Evolutionary conservation across 2,113 vertebrate species (phyloP).

Genomic region (Perca flavescens): DNA sequence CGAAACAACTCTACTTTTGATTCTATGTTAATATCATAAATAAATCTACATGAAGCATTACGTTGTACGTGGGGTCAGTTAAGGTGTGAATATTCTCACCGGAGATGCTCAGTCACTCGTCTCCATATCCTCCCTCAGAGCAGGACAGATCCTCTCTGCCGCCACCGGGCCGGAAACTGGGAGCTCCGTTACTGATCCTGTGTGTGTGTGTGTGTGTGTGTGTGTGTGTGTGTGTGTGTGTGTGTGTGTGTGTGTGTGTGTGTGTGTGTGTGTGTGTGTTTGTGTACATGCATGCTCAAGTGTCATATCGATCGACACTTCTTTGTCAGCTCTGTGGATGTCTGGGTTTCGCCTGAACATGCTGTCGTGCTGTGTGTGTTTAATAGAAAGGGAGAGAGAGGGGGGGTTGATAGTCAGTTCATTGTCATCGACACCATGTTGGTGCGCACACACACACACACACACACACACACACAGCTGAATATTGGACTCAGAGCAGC

Average conservation of each 20-base stretch:
- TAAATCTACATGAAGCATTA: too few relatives aligned
- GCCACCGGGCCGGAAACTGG: not conserved
- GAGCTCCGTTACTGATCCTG: conserved; percentile 16
- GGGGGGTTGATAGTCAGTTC: conserved; percentile 37
- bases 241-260: conserved; percentile 39
- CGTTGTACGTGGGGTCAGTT: not conserved
- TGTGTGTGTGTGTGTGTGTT: conserved; percentile 39
- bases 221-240: conserved; percentile 41
- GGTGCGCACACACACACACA: conserved; percentile 4
- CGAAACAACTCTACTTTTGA: too few relatives aligned
- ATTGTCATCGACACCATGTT: conserved; percentile 48
- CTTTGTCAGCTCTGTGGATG: conserved; percentile 32
- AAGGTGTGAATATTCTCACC: not conserved
- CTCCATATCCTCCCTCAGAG: not conserved
- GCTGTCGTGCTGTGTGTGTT: conserved; percentile 17
- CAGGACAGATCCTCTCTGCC: conserved; percentile 12
- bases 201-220: conserved; percentile 34
- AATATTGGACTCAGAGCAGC: conserved; percentile 49
- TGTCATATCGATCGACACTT: conserved; percentile 54
- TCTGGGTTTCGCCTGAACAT: conserved; percentile 36
- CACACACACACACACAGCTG: conserved; percentile 20
- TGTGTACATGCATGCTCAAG: conserved; percentile 19
- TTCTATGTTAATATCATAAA: too few relatives aligned
- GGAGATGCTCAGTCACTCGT: not conserved
- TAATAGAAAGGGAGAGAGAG: not conserved